These are phyloP conservation scores for Coreius guichenoti DNA, from an alignment of 2,797 vertebrate genomes.

Conservation along the genomic window DNA sequence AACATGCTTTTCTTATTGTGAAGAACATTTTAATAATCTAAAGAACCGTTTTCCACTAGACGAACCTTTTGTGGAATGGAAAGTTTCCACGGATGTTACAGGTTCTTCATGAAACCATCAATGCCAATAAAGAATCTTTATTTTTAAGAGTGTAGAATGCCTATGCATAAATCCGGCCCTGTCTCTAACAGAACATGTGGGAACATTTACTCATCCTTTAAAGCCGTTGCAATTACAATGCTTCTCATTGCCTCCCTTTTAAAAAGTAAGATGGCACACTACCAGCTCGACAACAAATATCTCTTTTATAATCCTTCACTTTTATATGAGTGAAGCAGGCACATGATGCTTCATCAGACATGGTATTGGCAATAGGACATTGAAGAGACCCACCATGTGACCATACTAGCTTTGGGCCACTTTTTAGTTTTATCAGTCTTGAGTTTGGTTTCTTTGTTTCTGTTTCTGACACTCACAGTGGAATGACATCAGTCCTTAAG, in stretches of 20 bases:
- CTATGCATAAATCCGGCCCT: not conserved
- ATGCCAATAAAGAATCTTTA: no score
- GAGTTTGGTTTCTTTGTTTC: constrained; percentile 26
- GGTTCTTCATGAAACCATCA: no score
- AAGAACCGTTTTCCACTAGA: no score
- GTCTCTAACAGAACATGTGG: not conserved
- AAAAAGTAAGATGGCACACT: constrained; percentile 1
- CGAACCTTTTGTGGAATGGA: no score
- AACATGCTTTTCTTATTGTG: no score
- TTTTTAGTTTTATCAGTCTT: constrained; percentile 3
- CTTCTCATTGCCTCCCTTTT: not conserved
- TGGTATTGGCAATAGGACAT: not conserved
- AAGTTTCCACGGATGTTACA: no score
- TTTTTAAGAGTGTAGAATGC: no score
- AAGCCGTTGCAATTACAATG: not conserved
- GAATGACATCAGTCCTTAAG: not conserved
- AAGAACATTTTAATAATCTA: no score
- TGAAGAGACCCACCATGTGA: constrained; percentile 32
- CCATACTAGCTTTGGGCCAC: constrained; percentile 23
- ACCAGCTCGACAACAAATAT: constrained; percentile 33
- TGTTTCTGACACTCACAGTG: constrained; percentile 3
- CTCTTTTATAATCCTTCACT: constrained; percentile 37
- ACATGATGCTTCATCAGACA: constrained; percentile 40
- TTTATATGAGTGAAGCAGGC: not conserved
- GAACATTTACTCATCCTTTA: not conserved